Evolutionary conservation across 2,888 invertebrate genomes (phyloP).

Genomic region (Agriopis leucophaearia): DNA sequence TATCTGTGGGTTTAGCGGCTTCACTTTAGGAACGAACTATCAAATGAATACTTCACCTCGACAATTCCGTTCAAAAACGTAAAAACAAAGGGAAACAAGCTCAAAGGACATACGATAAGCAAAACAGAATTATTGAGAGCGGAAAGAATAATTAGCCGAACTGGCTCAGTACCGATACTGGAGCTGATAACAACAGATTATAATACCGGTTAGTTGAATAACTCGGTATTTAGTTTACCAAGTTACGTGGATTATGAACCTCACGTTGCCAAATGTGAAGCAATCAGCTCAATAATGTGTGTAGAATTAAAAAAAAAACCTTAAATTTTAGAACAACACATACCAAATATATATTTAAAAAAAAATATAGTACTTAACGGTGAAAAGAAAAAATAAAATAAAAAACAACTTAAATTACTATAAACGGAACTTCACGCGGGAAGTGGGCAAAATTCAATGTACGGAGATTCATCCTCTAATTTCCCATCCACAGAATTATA

Average conservation of each 20-base stretch:
- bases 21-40: background rate
- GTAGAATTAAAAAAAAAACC: too few species aligned
- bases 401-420: too few species aligned
- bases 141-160: conserved; percentile 50
- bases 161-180: conserved; percentile 39
- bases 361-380: too few species aligned
- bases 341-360: too few species aligned
- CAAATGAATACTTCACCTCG: background rate
- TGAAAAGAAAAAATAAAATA: too few species aligned
- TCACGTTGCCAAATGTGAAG: conserved; percentile 10
- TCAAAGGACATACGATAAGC: conserved; percentile 55
- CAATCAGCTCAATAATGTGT: background rate
- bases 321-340: too few species aligned
- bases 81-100: conserved; percentile 17
- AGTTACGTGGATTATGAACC: conserved; percentile 33
- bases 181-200: conserved; percentile 37
- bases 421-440: too few species aligned
- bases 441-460: too few species aligned
- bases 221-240: conserved; percentile 31
- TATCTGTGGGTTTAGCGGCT: too few species aligned
- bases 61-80: conserved; percentile 4
- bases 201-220: conserved; percentile 36
- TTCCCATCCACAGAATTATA: too few species aligned
- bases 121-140: conserved; percentile 47
- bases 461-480: too few species aligned